Conservation (phyloP, 2,113 vertebrate species). For the Ammodytes marinus region DNA sequence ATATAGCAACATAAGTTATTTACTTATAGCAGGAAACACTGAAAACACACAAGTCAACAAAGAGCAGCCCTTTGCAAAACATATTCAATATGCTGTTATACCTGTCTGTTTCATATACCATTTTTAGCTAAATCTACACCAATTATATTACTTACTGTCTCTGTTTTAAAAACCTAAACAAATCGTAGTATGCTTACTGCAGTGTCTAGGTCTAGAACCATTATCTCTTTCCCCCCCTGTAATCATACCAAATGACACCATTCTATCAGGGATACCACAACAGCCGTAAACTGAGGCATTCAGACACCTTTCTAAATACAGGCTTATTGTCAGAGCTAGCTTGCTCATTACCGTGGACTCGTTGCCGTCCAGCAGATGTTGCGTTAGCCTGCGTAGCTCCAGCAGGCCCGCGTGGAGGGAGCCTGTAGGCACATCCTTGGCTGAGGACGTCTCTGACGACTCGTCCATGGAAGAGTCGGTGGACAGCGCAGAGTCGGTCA, state of each 20-base stretch:
- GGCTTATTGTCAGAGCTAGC: background rate
- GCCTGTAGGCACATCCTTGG: constrained; percentile 94
- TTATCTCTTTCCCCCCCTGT: background rate
- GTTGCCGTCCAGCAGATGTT: constrained; percentile 93
- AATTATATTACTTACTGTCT: background rate
- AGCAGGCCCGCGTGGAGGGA: constrained; percentile 92
- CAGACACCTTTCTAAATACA: background rate
- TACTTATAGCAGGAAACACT: background rate
- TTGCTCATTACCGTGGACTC: constrained; percentile 90
- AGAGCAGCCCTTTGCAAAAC: background rate
- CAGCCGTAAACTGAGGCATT: background rate
- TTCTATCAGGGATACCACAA: background rate
- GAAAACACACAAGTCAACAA: background rate
- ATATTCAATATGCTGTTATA: background rate
- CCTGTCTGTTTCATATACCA: too few species aligned
- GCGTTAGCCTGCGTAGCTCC: constrained; percentile 95
- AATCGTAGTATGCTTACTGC: background rate
- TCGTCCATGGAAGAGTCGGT: constrained; percentile 99
- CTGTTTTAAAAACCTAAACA: background rate
- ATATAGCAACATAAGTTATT: background rate
- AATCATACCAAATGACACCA: background rate
- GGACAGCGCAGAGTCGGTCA: constrained; percentile 96
- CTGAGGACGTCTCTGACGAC: constrained; percentile 96
- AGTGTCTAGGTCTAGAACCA: background rate
- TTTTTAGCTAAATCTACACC: background rate